phyloP scores from a whole-genome alignment of 1,140 invertebrate genomes.

The Zaprionus davidi region DNA sequence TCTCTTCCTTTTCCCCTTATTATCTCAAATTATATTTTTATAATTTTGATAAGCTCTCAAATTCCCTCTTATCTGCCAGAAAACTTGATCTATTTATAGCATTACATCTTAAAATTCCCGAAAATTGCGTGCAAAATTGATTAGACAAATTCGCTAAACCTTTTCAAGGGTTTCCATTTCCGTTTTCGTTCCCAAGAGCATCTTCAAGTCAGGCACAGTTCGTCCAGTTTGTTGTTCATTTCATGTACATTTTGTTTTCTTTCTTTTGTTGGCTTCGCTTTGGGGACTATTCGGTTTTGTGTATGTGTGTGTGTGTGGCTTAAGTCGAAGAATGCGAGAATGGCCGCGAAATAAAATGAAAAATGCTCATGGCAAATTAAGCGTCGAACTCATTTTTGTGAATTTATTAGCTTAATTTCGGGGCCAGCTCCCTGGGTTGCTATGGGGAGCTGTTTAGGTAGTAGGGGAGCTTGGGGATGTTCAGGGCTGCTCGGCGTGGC shows the following conservation, averaged over 20 bases:
- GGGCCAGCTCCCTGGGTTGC: slow-evolving; percentile 24
- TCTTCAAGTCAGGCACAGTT: not conserved
- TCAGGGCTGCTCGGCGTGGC: not conserved
- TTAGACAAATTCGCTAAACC: slow-evolving; percentile 3
- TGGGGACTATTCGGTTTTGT: not conserved
- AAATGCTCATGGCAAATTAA: slow-evolving; percentile 82
- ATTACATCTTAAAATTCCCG: not conserved
- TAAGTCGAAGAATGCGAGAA: slow-evolving; percentile 19
- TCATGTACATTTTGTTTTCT: not conserved
- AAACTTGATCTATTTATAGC: not conserved
- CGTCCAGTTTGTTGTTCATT: slow-evolving; percentile 4
- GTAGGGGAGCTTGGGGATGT: too few species aligned
- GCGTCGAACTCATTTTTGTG: slow-evolving; percentile 78
- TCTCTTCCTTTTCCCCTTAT: not conserved
- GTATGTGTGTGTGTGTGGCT: not conserved
- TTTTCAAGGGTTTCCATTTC: not conserved
- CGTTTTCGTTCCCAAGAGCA: not conserved
- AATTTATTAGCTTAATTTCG: slow-evolving; percentile 81
- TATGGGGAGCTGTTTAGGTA: slow-evolving; percentile 19
- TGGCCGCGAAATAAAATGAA: slow-evolving; percentile 69
- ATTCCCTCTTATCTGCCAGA: not conserved
- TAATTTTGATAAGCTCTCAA: slow-evolving; percentile 3
- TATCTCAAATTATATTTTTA: not conserved
- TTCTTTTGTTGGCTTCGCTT: not conserved
- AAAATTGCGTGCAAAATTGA: not conserved